These are phyloP conservation scores for Betta splendens DNA, from an alignment of 2,797 vertebrate genomes.

Conservation along the genomic window DNA sequence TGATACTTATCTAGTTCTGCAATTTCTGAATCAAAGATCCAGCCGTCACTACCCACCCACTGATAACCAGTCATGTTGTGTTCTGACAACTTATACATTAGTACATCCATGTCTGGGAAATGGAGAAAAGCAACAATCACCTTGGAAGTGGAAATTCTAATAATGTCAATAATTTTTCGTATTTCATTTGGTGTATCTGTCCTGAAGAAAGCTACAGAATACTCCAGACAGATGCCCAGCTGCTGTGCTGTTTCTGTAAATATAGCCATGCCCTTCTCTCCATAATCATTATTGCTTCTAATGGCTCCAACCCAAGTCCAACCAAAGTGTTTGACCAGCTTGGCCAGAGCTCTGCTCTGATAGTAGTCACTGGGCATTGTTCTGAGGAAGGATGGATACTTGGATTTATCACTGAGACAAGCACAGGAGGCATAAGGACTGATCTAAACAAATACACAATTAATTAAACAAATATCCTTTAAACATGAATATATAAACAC, in stretches of 20 bases:
- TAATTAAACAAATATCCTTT: background rate
- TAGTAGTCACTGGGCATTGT: no score
- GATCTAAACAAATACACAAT: conserved; percentile 50
- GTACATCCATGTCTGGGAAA: conserved; percentile 53
- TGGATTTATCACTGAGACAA: no score
- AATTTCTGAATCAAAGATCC: conserved; percentile 69
- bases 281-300: conserved; percentile 70
- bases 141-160: conserved; percentile 60
- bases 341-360: no score
- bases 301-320: conserved; percentile 80
- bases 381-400: no score
- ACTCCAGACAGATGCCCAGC: conserved; percentile 71
- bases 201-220: conserved; percentile 8
- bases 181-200: conserved; percentile 43
- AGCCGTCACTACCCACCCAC: conserved; percentile 54
- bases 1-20: conserved; percentile 55
- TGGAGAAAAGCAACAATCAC: conserved; percentile 65
- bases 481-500: no score
- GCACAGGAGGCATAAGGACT: conserved; percentile 78
- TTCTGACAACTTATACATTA: conserved; percentile 44
- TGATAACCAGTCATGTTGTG: conserved; percentile 71
- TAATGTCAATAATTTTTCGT: conserved; percentile 34
- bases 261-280: conserved; percentile 65
- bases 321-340: conserved; percentile 56
- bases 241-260: conserved; percentile 59